Percentiles rank a stretch among this genome's conserved stretches.
Evolutionary conservation across 2,113 vertebrate genomes (phyloP).

Genomic region (Onychostruthus taczanowskii): DNA sequence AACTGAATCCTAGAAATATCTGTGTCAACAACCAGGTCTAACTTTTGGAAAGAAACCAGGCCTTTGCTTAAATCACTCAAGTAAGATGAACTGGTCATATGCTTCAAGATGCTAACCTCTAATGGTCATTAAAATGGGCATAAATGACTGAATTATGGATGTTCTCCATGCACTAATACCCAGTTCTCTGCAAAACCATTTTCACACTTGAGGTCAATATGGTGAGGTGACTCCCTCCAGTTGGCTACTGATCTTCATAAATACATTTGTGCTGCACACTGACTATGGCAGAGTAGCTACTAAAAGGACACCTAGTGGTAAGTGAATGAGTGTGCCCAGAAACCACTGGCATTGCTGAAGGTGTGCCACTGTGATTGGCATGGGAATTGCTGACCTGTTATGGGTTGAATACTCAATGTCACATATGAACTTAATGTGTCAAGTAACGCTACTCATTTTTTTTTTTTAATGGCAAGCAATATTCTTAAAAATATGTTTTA

Average conservation of each 20-base stretch:
- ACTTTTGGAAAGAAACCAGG: not conserved
- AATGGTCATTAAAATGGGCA: not conserved
- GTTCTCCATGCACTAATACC: not conserved
- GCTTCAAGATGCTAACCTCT: not conserved
- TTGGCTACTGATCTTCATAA: not conserved
- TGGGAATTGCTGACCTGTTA: not conserved
- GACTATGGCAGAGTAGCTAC: not conserved
- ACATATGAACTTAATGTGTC: not conserved
- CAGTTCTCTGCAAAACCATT: not conserved
- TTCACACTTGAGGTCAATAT: not conserved
- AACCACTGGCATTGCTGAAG: not conserved
- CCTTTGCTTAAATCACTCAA: not conserved
- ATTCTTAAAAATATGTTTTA: not conserved
- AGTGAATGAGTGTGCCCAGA: not conserved
- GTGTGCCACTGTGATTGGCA: not conserved
- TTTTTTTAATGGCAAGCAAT: not conserved
- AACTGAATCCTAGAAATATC: not conserved
- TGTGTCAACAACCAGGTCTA: not conserved
- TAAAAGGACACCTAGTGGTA: constrained; percentile 67
- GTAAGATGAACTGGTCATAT: not conserved
- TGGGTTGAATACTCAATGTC: not conserved
- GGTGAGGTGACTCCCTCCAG: not conserved
- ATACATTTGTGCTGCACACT: not conserved
- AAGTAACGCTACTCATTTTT: not conserved
- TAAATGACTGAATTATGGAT: not conserved